A percentile compares a stretch with the other conserved stretches of the same genome.
Evolutionary conservation across 2,113 vertebrate species (phyloP).

Genomic region (Gavialis gangeticus): DNA sequence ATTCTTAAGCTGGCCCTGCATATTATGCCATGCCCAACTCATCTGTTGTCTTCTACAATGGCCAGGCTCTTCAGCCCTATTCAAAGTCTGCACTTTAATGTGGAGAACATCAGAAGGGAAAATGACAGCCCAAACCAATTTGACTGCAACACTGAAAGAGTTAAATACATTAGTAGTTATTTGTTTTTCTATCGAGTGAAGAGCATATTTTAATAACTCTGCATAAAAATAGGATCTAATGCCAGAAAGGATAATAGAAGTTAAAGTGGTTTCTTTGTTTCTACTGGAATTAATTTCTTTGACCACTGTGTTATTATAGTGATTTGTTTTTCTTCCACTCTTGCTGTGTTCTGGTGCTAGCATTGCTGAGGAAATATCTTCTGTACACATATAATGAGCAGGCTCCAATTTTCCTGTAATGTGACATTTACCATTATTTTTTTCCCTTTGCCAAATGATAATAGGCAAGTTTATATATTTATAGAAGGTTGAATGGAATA

Average conservation of each 20-base stretch:
- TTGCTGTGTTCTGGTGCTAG: background rate
- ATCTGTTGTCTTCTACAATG: background rate
- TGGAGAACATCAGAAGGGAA: background rate
- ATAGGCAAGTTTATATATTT: background rate
- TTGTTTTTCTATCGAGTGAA: slow-evolving; percentile 6
- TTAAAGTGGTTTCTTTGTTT: background rate
- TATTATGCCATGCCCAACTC: no score
- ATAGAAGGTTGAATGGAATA: background rate
- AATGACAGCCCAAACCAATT: background rate
- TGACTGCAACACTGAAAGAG: background rate
- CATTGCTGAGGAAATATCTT: slow-evolving; percentile 29
- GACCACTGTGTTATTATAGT: background rate
- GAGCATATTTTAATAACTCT: background rate
- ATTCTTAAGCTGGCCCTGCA: no score
- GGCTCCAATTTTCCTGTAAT: slow-evolving; percentile 34
- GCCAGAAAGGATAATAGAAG: background rate
- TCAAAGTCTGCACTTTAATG: background rate
- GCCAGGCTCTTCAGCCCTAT: background rate
- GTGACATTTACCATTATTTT: slow-evolving; percentile 23
- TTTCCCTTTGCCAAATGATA: background rate
- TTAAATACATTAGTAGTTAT: background rate
- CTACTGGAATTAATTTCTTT: slow-evolving; percentile 29
- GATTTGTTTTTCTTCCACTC: background rate
- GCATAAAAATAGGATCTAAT: background rate
- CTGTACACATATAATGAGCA: background rate